phyloP scores from a whole-genome alignment of 2,113 vertebrate species.

The Propithecus coquereli region DNA sequence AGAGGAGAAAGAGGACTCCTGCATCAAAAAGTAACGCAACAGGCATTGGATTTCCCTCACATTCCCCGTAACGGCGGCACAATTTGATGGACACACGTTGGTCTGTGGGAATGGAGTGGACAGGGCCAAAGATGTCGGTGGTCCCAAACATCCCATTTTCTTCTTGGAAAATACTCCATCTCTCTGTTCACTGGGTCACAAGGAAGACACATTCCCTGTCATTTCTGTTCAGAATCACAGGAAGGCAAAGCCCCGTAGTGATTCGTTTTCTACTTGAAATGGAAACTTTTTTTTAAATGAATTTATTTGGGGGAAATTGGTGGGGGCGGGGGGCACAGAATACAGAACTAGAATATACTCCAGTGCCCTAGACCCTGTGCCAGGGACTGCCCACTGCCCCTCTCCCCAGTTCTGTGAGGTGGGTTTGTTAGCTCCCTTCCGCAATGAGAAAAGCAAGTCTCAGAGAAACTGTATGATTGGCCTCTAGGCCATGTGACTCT shows the following conservation, averaged over 20 bases:
- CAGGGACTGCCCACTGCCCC: not conserved
- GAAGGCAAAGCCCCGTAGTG: not conserved
- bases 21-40: not conserved
- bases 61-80: not conserved
- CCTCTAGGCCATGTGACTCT: not conserved
- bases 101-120: not conserved
- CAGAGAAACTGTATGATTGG: not conserved
- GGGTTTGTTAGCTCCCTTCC: not conserved
- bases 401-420: not conserved
- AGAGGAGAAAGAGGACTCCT: not conserved
- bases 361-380: not conserved
- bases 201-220: not conserved
- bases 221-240: not conserved
- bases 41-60: not conserved
- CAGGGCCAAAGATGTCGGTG: not conserved
- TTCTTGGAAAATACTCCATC: not conserved
- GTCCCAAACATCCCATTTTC: not conserved
- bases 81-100: not conserved
- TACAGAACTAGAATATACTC: not conserved
- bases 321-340: no score
- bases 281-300: not conserved
- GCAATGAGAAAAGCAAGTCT: not conserved
- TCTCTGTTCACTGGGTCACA: not conserved
- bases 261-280: not conserved
- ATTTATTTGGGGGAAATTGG: not conserved